phyloP scores from a whole-genome alignment of 2,797 vertebrate species.

The Diceros bicornis region DNA sequence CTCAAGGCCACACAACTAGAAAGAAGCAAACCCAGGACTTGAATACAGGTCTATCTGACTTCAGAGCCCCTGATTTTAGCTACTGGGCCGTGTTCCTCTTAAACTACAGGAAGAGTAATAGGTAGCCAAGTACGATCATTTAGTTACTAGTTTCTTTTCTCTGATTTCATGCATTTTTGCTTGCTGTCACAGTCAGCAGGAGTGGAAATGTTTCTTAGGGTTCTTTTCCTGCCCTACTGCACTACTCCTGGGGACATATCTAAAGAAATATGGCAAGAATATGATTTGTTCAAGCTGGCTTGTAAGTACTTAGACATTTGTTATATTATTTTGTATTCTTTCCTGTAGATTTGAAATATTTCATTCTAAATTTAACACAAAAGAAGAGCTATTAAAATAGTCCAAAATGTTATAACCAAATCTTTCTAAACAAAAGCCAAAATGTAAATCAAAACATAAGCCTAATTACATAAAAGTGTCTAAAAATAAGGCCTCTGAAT shows the following conservation, averaged over 20 bases:
- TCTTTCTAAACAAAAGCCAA: conserved; percentile 88
- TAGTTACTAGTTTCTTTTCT: conserved; percentile 83
- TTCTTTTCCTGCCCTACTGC: not conserved
- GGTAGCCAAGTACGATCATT: not conserved
- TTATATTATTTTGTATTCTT: not conserved
- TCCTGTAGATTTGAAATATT: conserved; percentile 82
- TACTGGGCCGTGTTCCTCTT: not conserved
- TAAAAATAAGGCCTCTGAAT: conserved; percentile 95
- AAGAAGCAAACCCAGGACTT: conserved; percentile 11
- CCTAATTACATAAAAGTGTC: conserved; percentile 89
- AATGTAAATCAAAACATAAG: conserved; percentile 41
- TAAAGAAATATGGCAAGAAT: conserved; percentile 86
- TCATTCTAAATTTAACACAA: conserved; percentile 86
- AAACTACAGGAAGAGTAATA: not conserved
- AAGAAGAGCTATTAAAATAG: conserved; percentile 86
- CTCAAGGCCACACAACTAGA: not conserved
- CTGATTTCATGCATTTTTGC: conserved; percentile 89
- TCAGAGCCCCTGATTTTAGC: conserved; percentile 29
- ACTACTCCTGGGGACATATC: not conserved
- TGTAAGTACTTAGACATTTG: not conserved
- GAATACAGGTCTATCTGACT: not conserved
- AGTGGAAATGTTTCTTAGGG: conserved; percentile 74
- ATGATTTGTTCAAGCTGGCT: conserved; percentile 81
- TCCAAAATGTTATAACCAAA: conserved; percentile 88
- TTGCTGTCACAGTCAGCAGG: conserved; percentile 68